A percentile compares a stretch with the other conserved stretches of the same genome.
phyloP scores from a whole-genome alignment of 2,797 vertebrate species.

The Falco berigora region DNA sequence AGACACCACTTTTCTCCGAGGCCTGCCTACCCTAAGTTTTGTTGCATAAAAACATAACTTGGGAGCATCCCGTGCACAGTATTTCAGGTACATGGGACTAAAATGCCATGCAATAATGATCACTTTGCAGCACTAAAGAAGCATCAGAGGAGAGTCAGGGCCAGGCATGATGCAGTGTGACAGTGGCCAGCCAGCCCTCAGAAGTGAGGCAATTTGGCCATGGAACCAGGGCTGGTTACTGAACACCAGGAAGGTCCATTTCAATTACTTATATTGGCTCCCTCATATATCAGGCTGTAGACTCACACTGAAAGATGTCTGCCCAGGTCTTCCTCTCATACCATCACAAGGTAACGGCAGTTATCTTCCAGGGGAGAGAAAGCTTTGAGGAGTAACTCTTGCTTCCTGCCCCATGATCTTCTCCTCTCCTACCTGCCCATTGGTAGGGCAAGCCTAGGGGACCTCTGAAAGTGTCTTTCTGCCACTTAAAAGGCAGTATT shows the following conservation, averaged over 20 bases:
- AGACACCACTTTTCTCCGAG: background rate
- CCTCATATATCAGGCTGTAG: accelerated
- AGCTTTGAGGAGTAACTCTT: background rate
- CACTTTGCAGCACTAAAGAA: background rate
- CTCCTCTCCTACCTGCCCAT: background rate
- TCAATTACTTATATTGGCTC: background rate
- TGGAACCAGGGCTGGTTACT: background rate
- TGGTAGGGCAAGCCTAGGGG: background rate
- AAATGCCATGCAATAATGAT: background rate
- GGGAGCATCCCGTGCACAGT: background rate
- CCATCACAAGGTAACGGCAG: background rate
- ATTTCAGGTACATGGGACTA: background rate
- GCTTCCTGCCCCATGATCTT: background rate
- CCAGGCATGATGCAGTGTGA: background rate
- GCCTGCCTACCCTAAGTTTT: background rate
- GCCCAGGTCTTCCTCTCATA: background rate
- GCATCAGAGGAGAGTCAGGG: background rate
- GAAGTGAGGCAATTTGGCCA: background rate
- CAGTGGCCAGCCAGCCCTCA: background rate
- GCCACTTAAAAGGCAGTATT: background rate
- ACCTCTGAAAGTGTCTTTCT: background rate
- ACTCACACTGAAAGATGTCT: background rate
- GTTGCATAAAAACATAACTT: background rate
- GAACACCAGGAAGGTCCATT: background rate
- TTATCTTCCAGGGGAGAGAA: background rate